These are phyloP conservation scores for Entomobrya multifasciata DNA, from an alignment of 2,888 invertebrate genomes.

Conservation along the genomic window DNA sequence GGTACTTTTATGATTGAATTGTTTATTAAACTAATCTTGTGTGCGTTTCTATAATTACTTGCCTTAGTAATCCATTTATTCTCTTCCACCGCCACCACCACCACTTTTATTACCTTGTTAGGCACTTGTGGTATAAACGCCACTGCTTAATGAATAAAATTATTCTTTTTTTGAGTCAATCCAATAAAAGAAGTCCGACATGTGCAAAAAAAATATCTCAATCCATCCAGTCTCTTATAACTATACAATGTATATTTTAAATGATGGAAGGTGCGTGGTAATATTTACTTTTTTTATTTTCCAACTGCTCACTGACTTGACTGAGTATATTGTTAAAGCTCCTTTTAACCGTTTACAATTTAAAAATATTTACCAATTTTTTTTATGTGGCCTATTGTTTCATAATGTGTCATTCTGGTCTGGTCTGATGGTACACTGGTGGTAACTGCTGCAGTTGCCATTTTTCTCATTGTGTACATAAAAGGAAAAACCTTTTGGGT, in stretches of 20 bases:
- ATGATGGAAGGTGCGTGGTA: too few species aligned
- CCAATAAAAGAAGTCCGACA: too few species aligned
- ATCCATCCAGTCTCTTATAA: too few species aligned
- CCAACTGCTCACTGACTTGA: neutral
- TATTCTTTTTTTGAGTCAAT: too few species aligned
- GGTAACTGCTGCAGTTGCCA: neutral
- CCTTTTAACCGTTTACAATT: neutral
- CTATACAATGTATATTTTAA: neutral
- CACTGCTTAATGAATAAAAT: too few species aligned
- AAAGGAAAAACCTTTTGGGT: slow-evolving; percentile 40
- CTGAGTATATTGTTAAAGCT: neutral
- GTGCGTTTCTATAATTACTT: too few species aligned
- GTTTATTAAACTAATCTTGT: too few species aligned
- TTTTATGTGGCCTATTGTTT: neutral
- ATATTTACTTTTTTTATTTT: neutral
- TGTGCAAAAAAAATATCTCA: too few species aligned
- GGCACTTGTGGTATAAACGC: too few species aligned
- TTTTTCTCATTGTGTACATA: slow-evolving; percentile 40
- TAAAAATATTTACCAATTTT: neutral
- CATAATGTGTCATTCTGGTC: neutral
- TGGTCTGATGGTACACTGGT: too few species aligned
- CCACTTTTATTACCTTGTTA: neutral
- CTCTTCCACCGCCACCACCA: slow-evolving; percentile 11
- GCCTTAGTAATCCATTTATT: too few species aligned
- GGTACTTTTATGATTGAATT: neutral